These are phyloP conservation scores for Nomada lathburiana DNA, from an alignment of 2,888 invertebrate genomes.

Conservation along the genomic window DNA sequence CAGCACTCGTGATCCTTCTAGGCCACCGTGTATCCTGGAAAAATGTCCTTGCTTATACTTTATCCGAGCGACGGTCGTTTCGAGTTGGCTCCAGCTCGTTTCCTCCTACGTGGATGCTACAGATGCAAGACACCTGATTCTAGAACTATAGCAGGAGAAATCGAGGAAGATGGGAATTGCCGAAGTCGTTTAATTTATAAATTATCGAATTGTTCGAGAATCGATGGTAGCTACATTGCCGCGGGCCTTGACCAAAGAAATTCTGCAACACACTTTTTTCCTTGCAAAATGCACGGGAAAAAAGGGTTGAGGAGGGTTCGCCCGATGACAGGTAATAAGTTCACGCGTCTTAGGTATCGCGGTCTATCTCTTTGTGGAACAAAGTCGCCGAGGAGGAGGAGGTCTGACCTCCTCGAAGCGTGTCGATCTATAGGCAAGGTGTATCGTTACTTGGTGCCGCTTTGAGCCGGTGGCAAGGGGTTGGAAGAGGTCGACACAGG, in stretches of 20 bases:
- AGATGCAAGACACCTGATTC: too few species aligned
- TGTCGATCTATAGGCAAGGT: slow-evolving; percentile 75
- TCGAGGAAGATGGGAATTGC: too few species aligned
- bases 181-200: too few species aligned
- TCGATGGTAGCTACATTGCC: too few species aligned
- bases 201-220: too few species aligned
- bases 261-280: too few species aligned
- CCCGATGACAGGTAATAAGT: slow-evolving; percentile 47
- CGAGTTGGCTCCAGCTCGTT: not conserved
- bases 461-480: slow-evolving; percentile 78
- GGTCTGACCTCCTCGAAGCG: slow-evolving; percentile 70
- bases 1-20: slow-evolving; percentile 68
- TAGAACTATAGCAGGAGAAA: too few species aligned
- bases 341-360: slow-evolving; percentile 63
- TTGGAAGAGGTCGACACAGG: slow-evolving; percentile 63
- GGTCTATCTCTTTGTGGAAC: slow-evolving; percentile 75
- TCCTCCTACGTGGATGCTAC: too few species aligned
- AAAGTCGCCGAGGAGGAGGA: slow-evolving; percentile 70
- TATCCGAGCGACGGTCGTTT: not conserved
- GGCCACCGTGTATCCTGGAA: slow-evolving; percentile 21
- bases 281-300: not conserved
- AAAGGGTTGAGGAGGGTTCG: slow-evolving; percentile 13
- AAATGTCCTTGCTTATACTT: not conserved
- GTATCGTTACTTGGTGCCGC: slow-evolving; percentile 82
- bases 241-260: too few species aligned